phyloP scores from a whole-genome alignment of 1,140 invertebrate species.

The Drosophila nannoptera region DNA sequence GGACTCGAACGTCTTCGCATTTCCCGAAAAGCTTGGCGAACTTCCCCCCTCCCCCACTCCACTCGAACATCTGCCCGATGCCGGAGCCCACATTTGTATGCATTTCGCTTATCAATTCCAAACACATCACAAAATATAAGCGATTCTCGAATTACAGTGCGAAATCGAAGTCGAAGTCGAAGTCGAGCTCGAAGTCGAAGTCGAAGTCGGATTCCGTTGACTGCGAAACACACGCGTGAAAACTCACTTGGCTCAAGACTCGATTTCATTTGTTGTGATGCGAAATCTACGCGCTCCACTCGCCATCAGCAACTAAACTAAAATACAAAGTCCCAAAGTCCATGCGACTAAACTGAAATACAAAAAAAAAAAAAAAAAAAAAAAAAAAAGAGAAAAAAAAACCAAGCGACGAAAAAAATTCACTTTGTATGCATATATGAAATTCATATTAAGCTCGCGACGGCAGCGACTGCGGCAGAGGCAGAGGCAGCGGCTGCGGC shows the following conservation, averaged over 20 bases:
- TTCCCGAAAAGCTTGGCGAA: no score
- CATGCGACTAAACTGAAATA: constrained; percentile 73
- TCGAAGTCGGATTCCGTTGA: no score
- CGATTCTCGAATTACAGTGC: constrained; percentile 11
- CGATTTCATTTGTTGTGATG: constrained; percentile 23
- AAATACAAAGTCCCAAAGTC: constrained; percentile 66
- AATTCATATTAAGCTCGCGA: constrained; percentile 68
- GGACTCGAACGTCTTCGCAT: no score
- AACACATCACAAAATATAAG: constrained; percentile 17
- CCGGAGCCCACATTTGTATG: neutral
- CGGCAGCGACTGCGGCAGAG: constrained; percentile 5
- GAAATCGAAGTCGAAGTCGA: neutral
- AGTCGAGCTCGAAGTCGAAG: no score
- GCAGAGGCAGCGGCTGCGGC: neutral
- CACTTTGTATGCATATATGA: constrained; percentile 73
- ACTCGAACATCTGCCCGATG: no score
- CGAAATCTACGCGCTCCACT: constrained; percentile 68
- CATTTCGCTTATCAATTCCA: constrained; percentile 5
- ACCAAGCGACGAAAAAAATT: constrained; percentile 60
- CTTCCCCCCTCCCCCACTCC: no score
- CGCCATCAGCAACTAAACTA: constrained; percentile 74
- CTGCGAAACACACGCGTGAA: neutral
- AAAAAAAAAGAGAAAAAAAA: constrained; percentile 45
- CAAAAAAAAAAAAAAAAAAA: constrained; percentile 33
- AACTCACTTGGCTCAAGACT: constrained; percentile 18